Base-by-base conservation (phyloP, 2,888 invertebrate species). In the Argyresthia goedartella region DNA sequence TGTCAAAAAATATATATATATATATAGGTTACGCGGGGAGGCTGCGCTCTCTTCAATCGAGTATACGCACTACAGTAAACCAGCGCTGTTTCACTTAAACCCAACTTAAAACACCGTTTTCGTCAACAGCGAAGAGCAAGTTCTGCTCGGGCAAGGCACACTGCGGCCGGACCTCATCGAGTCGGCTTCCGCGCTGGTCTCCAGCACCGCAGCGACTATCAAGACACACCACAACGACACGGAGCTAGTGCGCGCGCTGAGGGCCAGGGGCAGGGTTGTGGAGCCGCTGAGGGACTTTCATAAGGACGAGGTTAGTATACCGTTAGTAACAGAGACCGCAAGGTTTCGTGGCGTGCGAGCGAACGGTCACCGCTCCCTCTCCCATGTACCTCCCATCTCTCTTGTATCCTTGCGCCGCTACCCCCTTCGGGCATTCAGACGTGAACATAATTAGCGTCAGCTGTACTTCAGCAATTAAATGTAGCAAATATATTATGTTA, bases 221-320 rank as follows among this genome's bases (percentile, higher is more conserved):
- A 99, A 99, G 88, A 99, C 99, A 33, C 99, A 99, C 81, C 99
- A 99, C 88, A 99, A 99, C 79, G 99, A 99, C 81, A 98, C 97
- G 10, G 97, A 96, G 71, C 88, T 99, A 53, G 97, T 99, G 53
- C 88, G 98, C 54, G 88, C 93, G 63, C 75, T 92, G 61, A 79
- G 92, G 43, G 87, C 87, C 53, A 88, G 91, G 53, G 97, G 98
- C 10, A 89, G 96, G 52, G 98, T 99, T 15, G 94, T 99, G 10
- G 99, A 99, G 79, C 99, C 99, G n/a, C 88, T 99, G 53, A 94
- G 93, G 80, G 99, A 99, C 87, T 99, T 99, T 76, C 99, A 99
- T 80, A 99, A 99, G 88, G 99, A 99, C 72, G 99, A 99, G 89
- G 96, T 93, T 53, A 47, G 54, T 35, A 16, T 16, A 9, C 15